Base-by-base conservation (phyloP, 2,888 invertebrate species). In the Chrysotoxum bicinctum region DNA sequence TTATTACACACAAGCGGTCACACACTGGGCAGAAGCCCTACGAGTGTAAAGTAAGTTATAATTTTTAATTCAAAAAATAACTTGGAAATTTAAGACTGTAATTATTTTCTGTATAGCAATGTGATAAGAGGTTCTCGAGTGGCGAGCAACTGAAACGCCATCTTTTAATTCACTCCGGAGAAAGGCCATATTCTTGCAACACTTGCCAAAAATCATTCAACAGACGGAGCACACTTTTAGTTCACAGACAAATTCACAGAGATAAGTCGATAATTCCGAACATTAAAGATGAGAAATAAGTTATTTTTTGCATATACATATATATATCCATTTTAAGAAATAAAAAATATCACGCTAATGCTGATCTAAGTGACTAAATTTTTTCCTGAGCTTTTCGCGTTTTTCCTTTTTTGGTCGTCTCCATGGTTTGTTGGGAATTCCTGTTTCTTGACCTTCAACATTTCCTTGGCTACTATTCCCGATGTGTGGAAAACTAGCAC, bases 381-480 rank as follows among this genome's bases (percentile, higher is more conserved):
- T 94, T 90, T 96, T 93, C 89, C 98, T 93, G n/a, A 97, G 92
- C 91, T 99, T 99, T 91, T 98, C 98, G 80, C 96, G 95, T 90
- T 98, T 98, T 88, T 97, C 97, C 90, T 96, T 96, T 90, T 98
- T 98, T 37, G 95, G 94, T 90, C 97, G 97, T 91, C 97, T 97
- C 95, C 96, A 96, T 1, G 95, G 95, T 89, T 96, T 95, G 26
- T 92, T 93, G 2, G 87, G 69, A 0, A 88, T 84, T 21, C 87
- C 88, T 0, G 87, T 69, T 7, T 86, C 85, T 14, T 89, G 73
- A 8, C 88, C 40, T n/a, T 64, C 56, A 23, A 43, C 21, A 9
- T 64, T 87, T 9, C 89, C 89, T 76, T 89, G 88, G 32, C 88
- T 87, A 21, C 89, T 89, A 37, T 89, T 87, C 3, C 92, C 90